Base-by-base conservation (phyloP, 1,140 invertebrate species). In the Ericerus pela region DNA sequence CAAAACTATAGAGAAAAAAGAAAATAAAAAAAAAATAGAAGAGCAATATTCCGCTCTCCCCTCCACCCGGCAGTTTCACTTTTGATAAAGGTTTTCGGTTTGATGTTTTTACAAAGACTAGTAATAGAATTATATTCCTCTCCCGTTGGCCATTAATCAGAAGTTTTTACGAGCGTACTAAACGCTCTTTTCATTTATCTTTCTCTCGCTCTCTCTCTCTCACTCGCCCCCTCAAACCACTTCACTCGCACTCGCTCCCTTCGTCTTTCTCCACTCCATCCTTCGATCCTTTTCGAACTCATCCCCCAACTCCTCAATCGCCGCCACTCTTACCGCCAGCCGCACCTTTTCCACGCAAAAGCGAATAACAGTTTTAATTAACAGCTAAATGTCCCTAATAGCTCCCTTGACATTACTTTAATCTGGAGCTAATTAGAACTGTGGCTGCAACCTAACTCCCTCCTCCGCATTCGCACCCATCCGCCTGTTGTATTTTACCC, bases 341-440 rank as follows among this genome's bases (percentile, higher is more conserved):
- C 43, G 30, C 30, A 22, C 22, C 29, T 26, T 26, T 22, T 30
- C 26, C 33, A 24, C 52, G 6, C 37, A 14, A 10, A 20, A 47
- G 12, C 38, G 51, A 53, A 58, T 54, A 58, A 59, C 58, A 54
- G 55, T 59, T 59, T 59, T 59, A 59, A 59, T 59, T 59, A 59
- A 59, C 58, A 53, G 58, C 58, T 59, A 57, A 57, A 59, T 36
- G 55, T 56, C 51, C 52, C 58, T 59, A 59, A 59, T 59, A 56
- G 58, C 55, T 54, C 55, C 54, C 51, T 20, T 31, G 58, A 54
- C 52, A 57, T 59, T 59, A 59, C 58, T 59, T 59, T 59, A 59
- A 59, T 59, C 58, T 56, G 55, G 51, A 57, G 43, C 57, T 58
- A 58, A 58, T 58, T 58, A 58, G 52, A 58, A 53, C 52, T 58